These are phyloP conservation scores for Tiliacea citrago DNA, from an alignment of 2,888 invertebrate species.

Conservation along the genomic window DNA sequence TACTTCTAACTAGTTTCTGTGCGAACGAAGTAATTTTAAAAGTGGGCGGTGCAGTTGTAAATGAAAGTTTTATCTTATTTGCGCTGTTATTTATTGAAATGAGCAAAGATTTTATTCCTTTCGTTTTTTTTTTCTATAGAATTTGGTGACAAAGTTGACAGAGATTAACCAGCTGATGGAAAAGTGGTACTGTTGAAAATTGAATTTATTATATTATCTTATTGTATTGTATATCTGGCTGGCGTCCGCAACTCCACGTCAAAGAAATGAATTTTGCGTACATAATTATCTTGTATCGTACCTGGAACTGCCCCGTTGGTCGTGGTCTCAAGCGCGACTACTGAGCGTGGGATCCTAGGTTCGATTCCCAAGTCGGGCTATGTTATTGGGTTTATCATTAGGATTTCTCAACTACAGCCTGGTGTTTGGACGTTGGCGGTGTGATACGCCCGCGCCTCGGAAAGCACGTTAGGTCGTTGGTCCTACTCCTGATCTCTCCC, in stretches of 20 bases:
- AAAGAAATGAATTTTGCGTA: neutral
- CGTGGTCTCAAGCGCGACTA: no score
- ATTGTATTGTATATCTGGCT: neutral
- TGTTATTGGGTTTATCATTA: no score
- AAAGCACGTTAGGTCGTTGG: neutral
- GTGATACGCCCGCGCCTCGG: neutral
- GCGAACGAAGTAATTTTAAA: constrained; percentile 46
- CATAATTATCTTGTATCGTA: neutral
- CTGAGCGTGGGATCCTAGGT: no score
- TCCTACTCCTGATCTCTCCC: neutral
- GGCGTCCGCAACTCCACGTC: neutral
- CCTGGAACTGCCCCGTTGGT: no score
- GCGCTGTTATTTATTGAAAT: constrained; percentile 3
- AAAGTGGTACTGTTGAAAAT: neutral
- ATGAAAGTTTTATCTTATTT: constrained; percentile 48
- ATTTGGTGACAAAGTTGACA: neutral
- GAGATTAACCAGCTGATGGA: neutral
- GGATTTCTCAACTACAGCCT: no score
- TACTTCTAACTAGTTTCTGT: constrained; percentile 19
- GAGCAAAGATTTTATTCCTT: neutral
- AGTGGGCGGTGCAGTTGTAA: constrained; percentile 13
- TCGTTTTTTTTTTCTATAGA: neutral
- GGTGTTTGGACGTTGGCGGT: no score
- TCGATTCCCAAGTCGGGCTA: no score
- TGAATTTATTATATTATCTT: neutral